Base-by-base conservation (phyloP, 2,113 vertebrate genomes). In the Eretmodus cyanostictus region DNA sequence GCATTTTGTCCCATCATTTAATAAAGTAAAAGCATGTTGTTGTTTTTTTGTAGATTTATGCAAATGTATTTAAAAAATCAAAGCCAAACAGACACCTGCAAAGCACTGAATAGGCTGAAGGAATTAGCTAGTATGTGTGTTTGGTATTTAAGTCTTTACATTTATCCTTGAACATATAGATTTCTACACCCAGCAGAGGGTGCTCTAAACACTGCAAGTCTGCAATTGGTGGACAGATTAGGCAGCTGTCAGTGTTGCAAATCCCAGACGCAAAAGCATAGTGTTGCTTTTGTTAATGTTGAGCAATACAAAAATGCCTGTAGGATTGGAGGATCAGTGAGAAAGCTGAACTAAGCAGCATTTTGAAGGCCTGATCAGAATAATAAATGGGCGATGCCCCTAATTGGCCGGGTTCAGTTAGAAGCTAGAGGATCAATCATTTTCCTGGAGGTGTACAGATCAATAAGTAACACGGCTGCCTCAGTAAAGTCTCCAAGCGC, bases 361-460 rank as follows among this genome's bases (percentile, higher is more conserved):
- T 53, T 73, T 24, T 2, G 6, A 24, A 45, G 34, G 5, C 9
- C 45, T 79, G 17, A 38, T 47, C 3, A 57, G 55, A 17, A 42
- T 12, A 55, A 59, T 19, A 42, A 83, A 86, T 82, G 31, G 12
- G 27, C 11, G 63, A 85, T 63, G 71, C 63, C 76, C 6, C 71
- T 92, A 86, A 91, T 86, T 90, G 84, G 84, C 87, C 36, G 76
- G 76, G 51, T 16, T 78, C n/a, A 6, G 42, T 42, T 82, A 22
- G 19, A 82, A 68, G 13, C 80, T 71, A 53, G n/a, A 42, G 80
- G 80, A 90, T 89, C 81, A 81, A 22, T 89, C 13, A 49, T 49
- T 78, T 49, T 87, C 85, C 78, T 76, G 78, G 51, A 88, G 82
- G 84, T 19, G 57, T 11, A 49, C 38, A 16, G 84, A 89, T 92